Evolutionary conservation across 2,888 invertebrate genomes (phyloP), one percentile per base, ranked within the genome.

Genomic region (Linyphia triangularis): DNA sequence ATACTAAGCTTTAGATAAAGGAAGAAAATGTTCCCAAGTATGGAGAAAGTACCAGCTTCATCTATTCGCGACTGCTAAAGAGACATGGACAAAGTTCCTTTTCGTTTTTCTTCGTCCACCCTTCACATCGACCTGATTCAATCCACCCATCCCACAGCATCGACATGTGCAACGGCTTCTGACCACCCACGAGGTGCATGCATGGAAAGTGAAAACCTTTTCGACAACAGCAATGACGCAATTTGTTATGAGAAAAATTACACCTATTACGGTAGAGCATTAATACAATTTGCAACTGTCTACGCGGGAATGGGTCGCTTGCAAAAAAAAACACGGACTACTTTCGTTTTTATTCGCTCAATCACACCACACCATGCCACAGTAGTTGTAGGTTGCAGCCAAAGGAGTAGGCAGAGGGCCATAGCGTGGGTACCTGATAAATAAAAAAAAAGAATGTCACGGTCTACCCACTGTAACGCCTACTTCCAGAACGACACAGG

Each of bases 381-480:
- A n/a, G 51, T 19, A 43, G 40, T 19, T 33, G 70, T 72, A 72
- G 73, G 83, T 19, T 22, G 69, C 3, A 30, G n/a, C 72, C 13
- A 63, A 19, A 37, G 63, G 85, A 22, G 69, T 70, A 69, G 78
- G 78, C 78, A 85, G 77, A 37, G 59, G 85, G 24, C 51, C 43
- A 59, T 57, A 22, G 69, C 78, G 85, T 85, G 61, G 77, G 85
- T 33, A 85, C 43, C 37, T 37, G 51, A 33, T n/a, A 61, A 69
- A 67, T 26, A 19, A 70, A 75, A 69, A 61, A 85, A 57, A 84
- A 84, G 24, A 67, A 33, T 84, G 84, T 75, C 84, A 77, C 85
- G 79, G 63, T 63, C 86, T 72, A 65, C 86, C 86, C 79, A 86
- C 86, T 40, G 43, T 22, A 7, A 79, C 86, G 86, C 86, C 86